Evolutionary conservation across 1,140 invertebrate species (phyloP).

Genomic region (Lanistes nyassanus): DNA sequence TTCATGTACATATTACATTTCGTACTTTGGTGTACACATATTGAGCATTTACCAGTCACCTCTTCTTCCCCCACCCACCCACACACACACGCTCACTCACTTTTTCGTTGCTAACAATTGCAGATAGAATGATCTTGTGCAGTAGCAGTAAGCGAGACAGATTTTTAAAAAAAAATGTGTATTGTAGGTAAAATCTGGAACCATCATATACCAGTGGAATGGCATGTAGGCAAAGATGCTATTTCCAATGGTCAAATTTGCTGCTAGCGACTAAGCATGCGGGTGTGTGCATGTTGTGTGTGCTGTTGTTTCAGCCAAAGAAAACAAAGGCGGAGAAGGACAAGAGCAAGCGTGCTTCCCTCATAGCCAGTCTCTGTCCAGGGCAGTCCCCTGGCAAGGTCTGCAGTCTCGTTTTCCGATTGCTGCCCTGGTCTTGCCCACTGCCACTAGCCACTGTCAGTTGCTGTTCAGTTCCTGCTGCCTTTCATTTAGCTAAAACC

Average conservation of each 20-base stretch:
- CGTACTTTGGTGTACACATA: too few species aligned
- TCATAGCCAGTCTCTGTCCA: slow-evolving; percentile 28
- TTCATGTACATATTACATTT: too few species aligned
- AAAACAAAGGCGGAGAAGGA: slow-evolving; percentile 12
- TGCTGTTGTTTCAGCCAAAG: slow-evolving; percentile 10
- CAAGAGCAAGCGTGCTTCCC: slow-evolving; percentile 27
- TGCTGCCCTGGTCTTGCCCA: neutral
- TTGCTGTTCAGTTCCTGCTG: neutral
- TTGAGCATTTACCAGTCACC: neutral
- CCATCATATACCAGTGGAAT: too few species aligned
- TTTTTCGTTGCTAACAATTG: too few species aligned
- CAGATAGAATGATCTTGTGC: too few species aligned
- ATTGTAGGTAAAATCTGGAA: too few species aligned
- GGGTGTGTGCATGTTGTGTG: neutral
- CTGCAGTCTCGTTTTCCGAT: neutral
- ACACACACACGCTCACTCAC: slow-evolving; percentile 11
- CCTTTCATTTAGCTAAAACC: neutral
- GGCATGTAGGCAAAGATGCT: too few species aligned
- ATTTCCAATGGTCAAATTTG: neutral
- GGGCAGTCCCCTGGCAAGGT: slow-evolving; percentile 24
- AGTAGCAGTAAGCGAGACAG: too few species aligned
- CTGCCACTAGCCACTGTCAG: too few species aligned
- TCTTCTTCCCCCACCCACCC: neutral
- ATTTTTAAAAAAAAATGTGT: too few species aligned
- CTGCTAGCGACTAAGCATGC: neutral